Percentiles rank a stretch among this genome's conserved stretches.
These are phyloP conservation scores for Tamias sibiricus DNA, from an alignment of 2,113 vertebrate species.

Conservation along the genomic window DNA sequence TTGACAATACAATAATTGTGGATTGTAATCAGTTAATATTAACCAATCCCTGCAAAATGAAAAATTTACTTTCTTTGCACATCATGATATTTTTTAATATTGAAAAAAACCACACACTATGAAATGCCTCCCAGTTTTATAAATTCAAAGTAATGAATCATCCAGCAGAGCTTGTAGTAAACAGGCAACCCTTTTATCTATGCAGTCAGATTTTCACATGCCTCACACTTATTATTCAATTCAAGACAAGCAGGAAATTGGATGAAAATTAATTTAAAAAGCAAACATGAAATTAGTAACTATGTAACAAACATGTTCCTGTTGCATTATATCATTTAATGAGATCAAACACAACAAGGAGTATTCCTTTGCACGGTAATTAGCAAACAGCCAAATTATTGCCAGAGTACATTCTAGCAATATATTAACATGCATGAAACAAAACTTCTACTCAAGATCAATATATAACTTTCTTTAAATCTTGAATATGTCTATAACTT, in stretches of 20 bases:
- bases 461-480: neutral
- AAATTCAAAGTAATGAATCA: slow-evolving; percentile 33
- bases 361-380: slow-evolving; percentile 32
- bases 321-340: neutral
- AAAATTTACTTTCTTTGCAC: neutral
- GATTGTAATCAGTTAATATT: neutral
- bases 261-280: slow-evolving; percentile 55
- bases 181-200: neutral
- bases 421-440: neutral
- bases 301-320: slow-evolving; percentile 37
- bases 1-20: neutral
- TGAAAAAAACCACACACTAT: slow-evolving; percentile 3
- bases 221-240: neutral
- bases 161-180: neutral
- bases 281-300: slow-evolving; percentile 40
- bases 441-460: neutral
- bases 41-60: neutral
- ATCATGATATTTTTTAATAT: slow-evolving; percentile 41
- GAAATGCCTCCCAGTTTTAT: slow-evolving; percentile 13
- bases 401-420: neutral
- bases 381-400: slow-evolving; percentile 34
- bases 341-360: neutral
- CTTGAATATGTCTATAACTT: neutral
- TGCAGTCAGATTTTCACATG: neutral
- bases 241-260: neutral